Evolutionary conservation across 2,888 invertebrate genomes (phyloP).

Genomic region (Perdita meconis): DNA sequence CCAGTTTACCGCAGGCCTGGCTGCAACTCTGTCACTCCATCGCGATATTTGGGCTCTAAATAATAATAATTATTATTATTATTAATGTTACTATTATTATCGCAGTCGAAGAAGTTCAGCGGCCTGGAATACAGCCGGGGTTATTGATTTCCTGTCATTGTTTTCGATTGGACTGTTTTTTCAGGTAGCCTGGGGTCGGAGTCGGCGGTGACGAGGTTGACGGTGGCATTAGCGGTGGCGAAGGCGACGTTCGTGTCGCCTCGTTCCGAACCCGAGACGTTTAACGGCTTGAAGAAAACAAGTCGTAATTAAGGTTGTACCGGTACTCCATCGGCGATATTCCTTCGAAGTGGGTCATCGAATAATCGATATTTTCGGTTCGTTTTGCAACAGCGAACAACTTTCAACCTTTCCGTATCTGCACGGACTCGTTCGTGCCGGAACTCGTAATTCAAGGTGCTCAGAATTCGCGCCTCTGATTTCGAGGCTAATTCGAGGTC

Average conservation of each 20-base stretch:
- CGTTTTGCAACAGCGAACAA: conserved; percentile 34
- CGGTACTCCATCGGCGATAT: conserved; percentile 52
- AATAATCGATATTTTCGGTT: conserved; percentile 67
- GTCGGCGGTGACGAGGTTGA: background rate
- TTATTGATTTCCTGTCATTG: conserved; percentile 53
- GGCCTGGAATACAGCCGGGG: background rate
- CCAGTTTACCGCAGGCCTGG: too few relatives aligned
- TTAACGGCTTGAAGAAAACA: conserved; percentile 49
- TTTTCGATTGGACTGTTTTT: conserved; percentile 52
- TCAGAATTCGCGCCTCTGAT: conserved; percentile 33
- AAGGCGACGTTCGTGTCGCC: conserved; percentile 7
- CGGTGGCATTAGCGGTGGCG: conserved; percentile 8
- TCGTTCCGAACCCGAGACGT: conserved; percentile 32
- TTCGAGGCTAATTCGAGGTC: conserved; percentile 56
- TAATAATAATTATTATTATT: too few relatives aligned
- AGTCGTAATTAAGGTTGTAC: conserved; percentile 62
- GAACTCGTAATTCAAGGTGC: conserved; percentile 50
- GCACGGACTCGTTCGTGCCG: conserved; percentile 49
- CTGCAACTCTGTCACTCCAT: too few relatives aligned
- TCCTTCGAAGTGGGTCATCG: conserved; percentile 62
- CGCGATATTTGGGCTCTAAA: too few relatives aligned
- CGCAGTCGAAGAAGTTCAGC: background rate
- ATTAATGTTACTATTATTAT: too few relatives aligned
- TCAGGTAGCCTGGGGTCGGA: background rate
- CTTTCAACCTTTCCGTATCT: conserved; percentile 63